These are phyloP conservation scores for Thecophora atra DNA, from an alignment of 2,888 invertebrate species.

Conservation along the genomic window DNA sequence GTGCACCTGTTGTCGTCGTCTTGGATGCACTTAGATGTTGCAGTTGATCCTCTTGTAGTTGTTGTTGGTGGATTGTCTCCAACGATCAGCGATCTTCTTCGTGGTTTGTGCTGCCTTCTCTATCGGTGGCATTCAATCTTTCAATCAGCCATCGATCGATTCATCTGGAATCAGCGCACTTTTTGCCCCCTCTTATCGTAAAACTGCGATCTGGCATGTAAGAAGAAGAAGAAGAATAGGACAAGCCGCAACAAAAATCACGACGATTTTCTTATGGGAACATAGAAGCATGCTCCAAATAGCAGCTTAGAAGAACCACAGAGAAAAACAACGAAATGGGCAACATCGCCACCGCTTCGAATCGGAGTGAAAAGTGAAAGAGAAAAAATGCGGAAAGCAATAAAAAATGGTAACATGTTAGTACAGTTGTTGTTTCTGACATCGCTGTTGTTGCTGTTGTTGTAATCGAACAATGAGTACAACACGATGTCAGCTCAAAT, in stretches of 20 bases:
- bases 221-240: constrained; percentile 24
- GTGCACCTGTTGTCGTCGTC: constrained; percentile 45
- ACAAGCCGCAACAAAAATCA: constrained; percentile 35
- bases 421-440: not conserved
- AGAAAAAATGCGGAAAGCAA: constrained; percentile 18
- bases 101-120: constrained; percentile 1
- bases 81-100: not conserved
- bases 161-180: constrained; percentile 19
- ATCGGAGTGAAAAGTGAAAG: constrained; percentile 2
- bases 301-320: not conserved
- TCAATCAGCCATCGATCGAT: constrained; percentile 50
- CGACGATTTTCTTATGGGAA: constrained; percentile 25
- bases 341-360: not conserved
- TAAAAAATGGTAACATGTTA: constrained; percentile 37
- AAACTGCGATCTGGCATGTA: constrained; percentile 18
- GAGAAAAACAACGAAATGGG: constrained; percentile 15
- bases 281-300: constrained; percentile 29
- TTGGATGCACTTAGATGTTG: constrained; percentile 1
- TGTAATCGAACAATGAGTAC: constrained; percentile 32
- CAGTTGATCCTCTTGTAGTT: not conserved
- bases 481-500: constrained; percentile 63
- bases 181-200: constrained; percentile 28
- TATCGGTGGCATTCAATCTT: constrained; percentile 56
- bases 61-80: constrained; percentile 10
- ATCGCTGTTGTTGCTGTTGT: constrained; percentile 15